phyloP scores from a whole-genome alignment of 2,797 vertebrate species.

The Mormyrus hasselquistii region DNA sequence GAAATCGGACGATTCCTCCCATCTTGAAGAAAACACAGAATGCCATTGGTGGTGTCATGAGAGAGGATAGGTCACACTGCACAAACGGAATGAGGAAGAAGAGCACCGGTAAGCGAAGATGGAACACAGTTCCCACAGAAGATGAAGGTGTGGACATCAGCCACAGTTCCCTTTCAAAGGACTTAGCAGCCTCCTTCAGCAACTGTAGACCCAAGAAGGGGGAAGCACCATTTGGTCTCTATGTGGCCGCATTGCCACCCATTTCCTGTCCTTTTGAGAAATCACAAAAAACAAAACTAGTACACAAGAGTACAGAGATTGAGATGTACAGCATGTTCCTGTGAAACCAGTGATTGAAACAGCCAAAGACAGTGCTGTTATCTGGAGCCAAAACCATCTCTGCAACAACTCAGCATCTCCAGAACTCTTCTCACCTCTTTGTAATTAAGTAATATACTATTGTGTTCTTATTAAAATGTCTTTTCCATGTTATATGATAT shows the following conservation, averaged over 20 bases:
- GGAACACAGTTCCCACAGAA: background rate
- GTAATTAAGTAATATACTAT: background rate
- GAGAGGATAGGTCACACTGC: slow-evolving; percentile 5
- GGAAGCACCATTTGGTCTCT: slow-evolving; percentile 27
- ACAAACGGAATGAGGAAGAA: slow-evolving; percentile 25
- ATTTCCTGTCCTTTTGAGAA: slow-evolving; percentile 31
- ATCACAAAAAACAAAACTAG: slow-evolving; percentile 39
- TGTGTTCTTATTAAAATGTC: slow-evolving; percentile 13
- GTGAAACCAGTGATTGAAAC: background rate
- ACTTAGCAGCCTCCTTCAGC: slow-evolving; percentile 32
- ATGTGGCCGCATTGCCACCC: slow-evolving; percentile 28
- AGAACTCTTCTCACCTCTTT: background rate
- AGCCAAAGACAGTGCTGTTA: slow-evolving; percentile 40
- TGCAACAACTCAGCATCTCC: slow-evolving; percentile 26
- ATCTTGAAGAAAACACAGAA: slow-evolving; percentile 23
- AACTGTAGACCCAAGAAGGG: slow-evolving; percentile 36
- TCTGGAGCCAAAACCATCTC: slow-evolving; percentile 46
- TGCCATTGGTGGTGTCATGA: background rate
- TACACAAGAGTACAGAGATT: slow-evolving; percentile 22
- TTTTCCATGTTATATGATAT: background rate
- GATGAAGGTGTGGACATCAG: background rate
- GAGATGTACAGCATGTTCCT: background rate
- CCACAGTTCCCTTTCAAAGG: slow-evolving; percentile 26
- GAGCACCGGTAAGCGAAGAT: slow-evolving; percentile 13
- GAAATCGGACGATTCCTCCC: slow-evolving; percentile 10